phyloP scores from a whole-genome alignment of 2,113 vertebrate genomes.

The cattle (Bos taurus) region DNA sequence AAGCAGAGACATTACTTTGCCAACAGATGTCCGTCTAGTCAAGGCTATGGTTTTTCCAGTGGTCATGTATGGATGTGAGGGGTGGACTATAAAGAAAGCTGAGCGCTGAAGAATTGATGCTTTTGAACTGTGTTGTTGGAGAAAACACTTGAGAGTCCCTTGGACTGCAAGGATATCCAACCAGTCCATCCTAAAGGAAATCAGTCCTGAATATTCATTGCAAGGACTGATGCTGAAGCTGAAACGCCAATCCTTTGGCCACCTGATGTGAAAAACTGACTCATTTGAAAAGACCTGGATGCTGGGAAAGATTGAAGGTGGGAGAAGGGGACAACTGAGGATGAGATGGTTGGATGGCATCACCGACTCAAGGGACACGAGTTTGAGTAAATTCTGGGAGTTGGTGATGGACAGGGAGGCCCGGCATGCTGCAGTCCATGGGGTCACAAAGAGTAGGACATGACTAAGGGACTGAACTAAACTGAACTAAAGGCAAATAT shows the following conservation, averaged over 20 bases:
- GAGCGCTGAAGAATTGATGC: too few relatives aligned
- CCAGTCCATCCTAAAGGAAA: too few relatives aligned
- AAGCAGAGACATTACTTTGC: neutral
- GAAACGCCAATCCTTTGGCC: neutral
- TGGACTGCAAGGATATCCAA: too few relatives aligned
- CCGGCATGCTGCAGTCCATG: neutral
- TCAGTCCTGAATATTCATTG: too few relatives aligned
- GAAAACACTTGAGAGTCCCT: too few relatives aligned
- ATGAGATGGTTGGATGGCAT: neutral
- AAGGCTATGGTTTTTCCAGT: neutral
- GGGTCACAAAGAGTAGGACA: neutral
- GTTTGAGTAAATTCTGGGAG: neutral
- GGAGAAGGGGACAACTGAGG: neutral
- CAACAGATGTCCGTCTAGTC: neutral
- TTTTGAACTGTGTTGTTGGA: too few relatives aligned
- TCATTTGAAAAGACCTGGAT: neutral
- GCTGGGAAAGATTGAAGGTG: neutral
- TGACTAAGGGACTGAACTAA: neutral
- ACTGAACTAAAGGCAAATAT: neutral
- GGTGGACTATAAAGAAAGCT: neutral
- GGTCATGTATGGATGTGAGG: neutral
- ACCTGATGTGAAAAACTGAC: neutral
- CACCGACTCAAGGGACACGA: neutral
- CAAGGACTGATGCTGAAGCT: neutral
- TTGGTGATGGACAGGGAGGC: neutral